These are phyloP conservation scores for Trematomus bernacchii DNA, from an alignment of 2,797 vertebrate genomes.

Conservation along the genomic window DNA sequence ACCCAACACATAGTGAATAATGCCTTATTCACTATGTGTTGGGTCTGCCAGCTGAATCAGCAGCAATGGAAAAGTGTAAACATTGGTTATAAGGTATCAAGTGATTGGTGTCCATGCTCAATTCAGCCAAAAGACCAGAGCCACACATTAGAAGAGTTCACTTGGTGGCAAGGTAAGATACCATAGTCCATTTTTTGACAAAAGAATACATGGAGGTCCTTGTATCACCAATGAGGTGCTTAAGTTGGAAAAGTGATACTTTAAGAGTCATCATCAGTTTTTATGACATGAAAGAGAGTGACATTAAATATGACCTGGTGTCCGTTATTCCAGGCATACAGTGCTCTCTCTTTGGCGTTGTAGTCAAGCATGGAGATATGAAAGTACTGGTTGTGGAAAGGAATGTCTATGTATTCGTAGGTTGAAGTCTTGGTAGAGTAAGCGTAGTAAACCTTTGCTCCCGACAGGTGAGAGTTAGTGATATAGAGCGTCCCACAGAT, in stretches of 20 bases:
- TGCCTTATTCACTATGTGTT: no score
- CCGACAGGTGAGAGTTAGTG: conserved; percentile 97
- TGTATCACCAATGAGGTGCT: conserved; percentile 71
- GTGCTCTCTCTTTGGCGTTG: conserved; percentile 94
- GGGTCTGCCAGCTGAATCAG: conserved; percentile 84
- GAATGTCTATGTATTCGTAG: conserved; percentile 97
- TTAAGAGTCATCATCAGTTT: conserved; percentile 95
- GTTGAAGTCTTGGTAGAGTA: conserved; percentile 97
- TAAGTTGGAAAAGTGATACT: conserved; percentile 39
- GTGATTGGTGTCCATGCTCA: conserved; percentile 73
- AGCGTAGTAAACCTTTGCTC: conserved; percentile 98
- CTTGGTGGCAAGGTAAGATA: conserved; percentile 58
- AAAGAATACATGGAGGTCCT: conserved; percentile 48
- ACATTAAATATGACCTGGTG: conserved; percentile 99
- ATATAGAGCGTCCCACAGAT: conserved; percentile 98
- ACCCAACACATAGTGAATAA: conserved; percentile 85
- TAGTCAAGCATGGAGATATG: conserved; percentile 99
- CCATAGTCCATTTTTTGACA: conserved; percentile 38
- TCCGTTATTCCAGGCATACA: conserved; percentile 99
- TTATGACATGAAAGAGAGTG: conserved; percentile 97
- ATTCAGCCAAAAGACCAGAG: conserved; percentile 66
- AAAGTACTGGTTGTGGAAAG: conserved; percentile 99
- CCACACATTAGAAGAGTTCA: conserved; percentile 64
- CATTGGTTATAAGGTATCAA: conserved; percentile 60
- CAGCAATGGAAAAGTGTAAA: conserved; percentile 80